phyloP scores from a whole-genome alignment of 2,888 invertebrate species.

The Torymus auratus region DNA sequence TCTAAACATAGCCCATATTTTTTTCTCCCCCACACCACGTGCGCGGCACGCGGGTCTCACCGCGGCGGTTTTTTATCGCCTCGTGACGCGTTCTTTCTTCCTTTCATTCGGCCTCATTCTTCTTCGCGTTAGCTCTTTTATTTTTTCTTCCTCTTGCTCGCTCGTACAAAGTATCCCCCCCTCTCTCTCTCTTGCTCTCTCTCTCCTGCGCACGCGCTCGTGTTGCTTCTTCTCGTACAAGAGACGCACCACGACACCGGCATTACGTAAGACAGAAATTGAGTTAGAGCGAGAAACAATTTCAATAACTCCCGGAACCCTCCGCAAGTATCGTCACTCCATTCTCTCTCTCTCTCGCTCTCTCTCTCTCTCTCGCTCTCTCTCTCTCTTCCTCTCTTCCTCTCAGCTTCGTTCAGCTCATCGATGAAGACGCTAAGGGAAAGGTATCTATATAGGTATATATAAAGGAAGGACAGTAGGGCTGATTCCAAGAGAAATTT shows the following conservation, averaged over 20 bases:
- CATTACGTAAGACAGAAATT: constrained; percentile 46
- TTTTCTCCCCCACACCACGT: constrained; percentile 24
- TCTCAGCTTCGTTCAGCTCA: background rate
- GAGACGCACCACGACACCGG: constrained; percentile 27
- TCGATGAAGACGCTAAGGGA: background rate
- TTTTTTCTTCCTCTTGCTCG: too few species aligned
- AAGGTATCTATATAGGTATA: too few species aligned
- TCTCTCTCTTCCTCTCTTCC: background rate
- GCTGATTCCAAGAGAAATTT: too few species aligned
- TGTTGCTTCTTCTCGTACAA: constrained; percentile 29
- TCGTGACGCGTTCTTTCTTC: constrained; percentile 40
- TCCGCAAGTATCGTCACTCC: background rate
- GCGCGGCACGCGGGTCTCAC: background rate
- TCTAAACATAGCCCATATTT: constrained; percentile 32
- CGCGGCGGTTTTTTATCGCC: constrained; percentile 45
- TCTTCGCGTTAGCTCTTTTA: too few species aligned
- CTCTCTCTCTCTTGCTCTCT: constrained; percentile 17
- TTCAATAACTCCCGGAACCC: constrained; percentile 47
- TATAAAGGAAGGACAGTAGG: too few species aligned
- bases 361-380: background rate
- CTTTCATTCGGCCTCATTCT: background rate
- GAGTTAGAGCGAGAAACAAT: constrained; percentile 54
- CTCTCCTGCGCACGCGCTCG: constrained; percentile 27
- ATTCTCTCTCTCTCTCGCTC: background rate
- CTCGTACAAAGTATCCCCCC: background rate